phyloP scores from a whole-genome alignment of 2,113 vertebrate genomes.

The Scomber colias region DNA sequence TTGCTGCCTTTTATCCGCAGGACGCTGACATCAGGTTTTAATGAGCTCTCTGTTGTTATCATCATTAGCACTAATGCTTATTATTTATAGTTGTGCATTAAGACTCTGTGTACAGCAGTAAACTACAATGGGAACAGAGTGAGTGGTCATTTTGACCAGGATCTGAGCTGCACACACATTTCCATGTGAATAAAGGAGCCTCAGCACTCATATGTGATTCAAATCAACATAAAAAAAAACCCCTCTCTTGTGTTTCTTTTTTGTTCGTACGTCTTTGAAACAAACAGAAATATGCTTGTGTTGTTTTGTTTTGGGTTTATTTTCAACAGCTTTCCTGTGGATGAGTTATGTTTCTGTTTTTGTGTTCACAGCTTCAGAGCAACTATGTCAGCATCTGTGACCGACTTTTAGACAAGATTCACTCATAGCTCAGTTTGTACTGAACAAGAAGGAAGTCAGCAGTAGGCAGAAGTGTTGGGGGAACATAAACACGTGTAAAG shows the following conservation, averaged over 20 bases:
- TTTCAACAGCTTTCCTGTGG: background rate
- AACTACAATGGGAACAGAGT: background rate
- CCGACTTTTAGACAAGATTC: conserved; percentile 12
- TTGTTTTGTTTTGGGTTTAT: background rate
- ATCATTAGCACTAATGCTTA: conserved; percentile 61
- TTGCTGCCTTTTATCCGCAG: conserved; percentile 40
- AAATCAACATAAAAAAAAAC: background rate
- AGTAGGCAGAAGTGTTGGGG: too few species aligned
- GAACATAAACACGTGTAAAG: background rate
- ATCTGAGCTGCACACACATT: background rate
- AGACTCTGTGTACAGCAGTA: conserved; percentile 2
- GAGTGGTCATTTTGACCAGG: conserved; percentile 17
- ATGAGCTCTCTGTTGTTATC: conserved; percentile 53
- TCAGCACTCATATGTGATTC: background rate
- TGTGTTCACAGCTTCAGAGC: background rate
- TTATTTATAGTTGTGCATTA: conserved; percentile 44
- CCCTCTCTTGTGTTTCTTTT: too few species aligned
- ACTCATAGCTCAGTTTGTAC: background rate
- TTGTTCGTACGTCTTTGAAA: background rate
- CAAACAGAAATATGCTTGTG: background rate
- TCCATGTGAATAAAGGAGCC: background rate
- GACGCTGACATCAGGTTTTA: conserved; percentile 53
- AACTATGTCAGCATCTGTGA: conserved; percentile 6
- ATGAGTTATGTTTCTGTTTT: background rate
- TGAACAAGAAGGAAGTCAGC: background rate